Percentiles rank a stretch among this genome's conserved stretches.
Conservation (phyloP, 23 tunicate genomes). For the Halocynthia roretzi region DNA sequence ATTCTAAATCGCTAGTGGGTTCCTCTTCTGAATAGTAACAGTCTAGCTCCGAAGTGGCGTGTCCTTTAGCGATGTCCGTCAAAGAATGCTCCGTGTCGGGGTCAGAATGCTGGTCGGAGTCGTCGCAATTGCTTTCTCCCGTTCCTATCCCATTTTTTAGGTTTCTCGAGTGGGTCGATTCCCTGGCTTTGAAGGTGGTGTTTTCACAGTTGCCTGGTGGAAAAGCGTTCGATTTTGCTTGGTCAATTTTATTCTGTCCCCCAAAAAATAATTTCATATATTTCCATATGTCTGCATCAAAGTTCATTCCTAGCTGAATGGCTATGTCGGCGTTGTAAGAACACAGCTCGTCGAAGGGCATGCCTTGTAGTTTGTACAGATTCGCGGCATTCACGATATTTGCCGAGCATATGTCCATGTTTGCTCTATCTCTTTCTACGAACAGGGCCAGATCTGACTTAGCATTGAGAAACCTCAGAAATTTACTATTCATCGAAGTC, state of each 20-base stretch:
- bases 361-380: constrained; percentile 12
- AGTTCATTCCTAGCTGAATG: not conserved
- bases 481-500: constrained; percentile 4
- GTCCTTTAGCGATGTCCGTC: constrained; percentile 73
- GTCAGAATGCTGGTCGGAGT: constrained; percentile 65
- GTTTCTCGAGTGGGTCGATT: not conserved
- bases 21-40: constrained; percentile 56
- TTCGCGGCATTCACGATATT: constrained; percentile 9
- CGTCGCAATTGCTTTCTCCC: constrained; percentile 28
- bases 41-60: constrained; percentile 59
- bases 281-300: constrained; percentile 9
- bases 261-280: constrained; percentile 5
- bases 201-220: constrained; percentile 11
- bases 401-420: not conserved
- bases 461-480: constrained; percentile 12
- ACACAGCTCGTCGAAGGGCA: constrained; percentile 10
- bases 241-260: constrained; percentile 9
- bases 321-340: constrained; percentile 5
- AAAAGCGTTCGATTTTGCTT: constrained; percentile 3
- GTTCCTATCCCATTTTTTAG: constrained; percentile 6
- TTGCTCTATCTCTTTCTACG: not conserved
- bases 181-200: constrained; percentile 5
- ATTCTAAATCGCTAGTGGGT: constrained; percentile 1
- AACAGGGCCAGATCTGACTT: constrained; percentile 14
- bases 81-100: constrained; percentile 63